A percentile compares a stretch with the other conserved stretches of the same genome.
Evolutionary conservation across 2,888 invertebrate species (phyloP).

Genomic region (Apoda limacodes): DNA sequence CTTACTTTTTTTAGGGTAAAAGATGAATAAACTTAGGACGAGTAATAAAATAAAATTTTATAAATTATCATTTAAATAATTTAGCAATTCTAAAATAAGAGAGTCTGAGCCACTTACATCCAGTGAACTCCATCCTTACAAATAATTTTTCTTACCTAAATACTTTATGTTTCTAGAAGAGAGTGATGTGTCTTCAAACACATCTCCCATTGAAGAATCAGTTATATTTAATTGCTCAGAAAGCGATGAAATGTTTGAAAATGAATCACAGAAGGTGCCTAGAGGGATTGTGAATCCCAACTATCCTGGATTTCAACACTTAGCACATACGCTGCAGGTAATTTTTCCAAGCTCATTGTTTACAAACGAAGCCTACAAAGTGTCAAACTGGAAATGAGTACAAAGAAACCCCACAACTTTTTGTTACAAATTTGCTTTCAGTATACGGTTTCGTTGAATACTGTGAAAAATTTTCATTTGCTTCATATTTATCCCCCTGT

Average conservation of each 20-base stretch:
- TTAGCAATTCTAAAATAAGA: too few species aligned
- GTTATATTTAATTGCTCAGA: constrained; percentile 69
- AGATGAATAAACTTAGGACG: too few species aligned
- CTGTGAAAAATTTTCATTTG: too few species aligned
- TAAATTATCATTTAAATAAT: too few species aligned
- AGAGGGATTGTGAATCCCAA: constrained; percentile 86
- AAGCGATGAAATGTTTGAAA: constrained; percentile 63
- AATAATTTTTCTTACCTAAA: too few species aligned
- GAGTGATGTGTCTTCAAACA: constrained; percentile 37
- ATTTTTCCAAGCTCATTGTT: too few species aligned
- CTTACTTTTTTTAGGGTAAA: too few species aligned
- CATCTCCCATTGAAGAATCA: constrained; percentile 63
- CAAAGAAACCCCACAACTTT: constrained; percentile 31
- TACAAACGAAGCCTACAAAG: constrained; percentile 30
- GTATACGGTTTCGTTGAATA: too few species aligned
- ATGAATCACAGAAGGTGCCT: constrained; percentile 52
- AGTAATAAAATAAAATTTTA: too few species aligned
- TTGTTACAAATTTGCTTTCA: constrained; percentile 31
- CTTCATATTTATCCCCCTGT: too few species aligned
- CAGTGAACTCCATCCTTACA: too few species aligned
- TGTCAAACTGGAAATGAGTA: constrained; percentile 27
- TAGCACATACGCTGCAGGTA: constrained; percentile 78
- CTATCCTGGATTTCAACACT: constrained; percentile 86
- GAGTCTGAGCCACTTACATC: too few species aligned
- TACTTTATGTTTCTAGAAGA: constrained; percentile 30